Base-by-base conservation (phyloP, 2,113 vertebrate genomes). In the Triplophysa tibetana region DNA sequence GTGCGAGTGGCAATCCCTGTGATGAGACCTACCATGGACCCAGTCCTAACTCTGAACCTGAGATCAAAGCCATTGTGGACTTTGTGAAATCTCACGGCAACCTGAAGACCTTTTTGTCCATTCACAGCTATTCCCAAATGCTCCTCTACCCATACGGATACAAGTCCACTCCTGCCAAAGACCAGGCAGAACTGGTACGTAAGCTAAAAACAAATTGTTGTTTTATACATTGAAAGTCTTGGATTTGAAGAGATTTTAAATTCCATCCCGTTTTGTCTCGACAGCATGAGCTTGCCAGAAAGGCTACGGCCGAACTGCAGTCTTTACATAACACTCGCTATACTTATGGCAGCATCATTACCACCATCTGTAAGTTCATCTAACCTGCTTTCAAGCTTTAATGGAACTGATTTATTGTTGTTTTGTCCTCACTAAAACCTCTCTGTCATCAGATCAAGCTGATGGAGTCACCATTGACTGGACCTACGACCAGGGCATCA, bases 81-180 rank as follows among this genome's bases (percentile, higher is more conserved):
- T 99, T 98, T 17, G 95, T 98, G 79, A 91, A 82, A 78, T 83
- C 13, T 66, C 96, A 97, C 0, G 90, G 93, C 16, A 96, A 96
- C 80, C 89, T 99, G 87, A 97, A 98, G 86, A 91, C 94, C 79
- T 99, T 98, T 65, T 0, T 98, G 78, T 97, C 96, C 91, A 96
- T 99, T 91, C 98, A 99, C 58, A 91, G 96, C 85, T 99, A 98
- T 78, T 98, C 96, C 52, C 98, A 99, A 89, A 94, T 99, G 88
- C 95, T 99, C n/a, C 72, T 99, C 78, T 99, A 96, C 17, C 97
- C 97, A 62, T 98, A 95, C 0, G 98, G 97, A 66, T 96, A 97
- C 88, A 98, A 90, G 16, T 3, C 0, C 0, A 86, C 89, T 0
- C 82, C 92, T 0, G 80, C 0, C 0, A 67, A 84, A 0, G 89